Evolutionary conservation across 2,113 vertebrate genomes (phyloP), one percentile per base, ranked within the genome.

Genomic region (Chionodraco myersi): DNA sequence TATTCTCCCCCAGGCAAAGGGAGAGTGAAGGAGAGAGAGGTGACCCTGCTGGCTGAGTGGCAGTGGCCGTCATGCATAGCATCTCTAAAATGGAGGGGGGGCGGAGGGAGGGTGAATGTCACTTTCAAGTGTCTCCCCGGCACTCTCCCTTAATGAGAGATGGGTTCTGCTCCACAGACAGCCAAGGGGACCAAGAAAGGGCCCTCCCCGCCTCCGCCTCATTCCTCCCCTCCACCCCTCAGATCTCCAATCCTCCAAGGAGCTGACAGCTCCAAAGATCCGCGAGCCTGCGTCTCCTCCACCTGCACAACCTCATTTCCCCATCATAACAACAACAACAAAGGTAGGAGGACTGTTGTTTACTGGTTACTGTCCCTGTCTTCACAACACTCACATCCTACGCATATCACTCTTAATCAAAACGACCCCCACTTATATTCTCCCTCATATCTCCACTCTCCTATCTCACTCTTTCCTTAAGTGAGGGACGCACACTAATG

Each of bases 71-170:
- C 92, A 94, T 92, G 92, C 93, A 93, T 94, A 93, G 91, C 92
- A 86, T 92, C 94, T 93, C 93, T 87, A 89, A 94, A 94, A 92
- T 84, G 86, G 90, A 84, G 90, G 93, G 15, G 9, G 77, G 60
- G 60, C 13, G 23, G 73, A 61, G 80, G 93, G 84, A 93, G 94
- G 85, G 83, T 93, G 92, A 94, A 90, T 93, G 94, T 94, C 95
- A 92, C 94, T 95, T 95, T 96, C 94, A 95, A 96, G 93, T 96
- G 95, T 92, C 93, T 92, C 88, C 92, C 92, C 92, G 76, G 86
- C 86, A 94, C 94, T 95, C 93, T 95, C 88, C 80, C 94, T 95
- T 95, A 96, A 95, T 95, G 94, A 96, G 92, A 95, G 95, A 95
- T 88, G 80, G 93, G 94, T 94, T 95, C 94, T 95, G 94, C 93